These are phyloP conservation scores for Sycobia sp. DNA, from an alignment of 1,140 invertebrate species.

Conservation along the genomic window DNA sequence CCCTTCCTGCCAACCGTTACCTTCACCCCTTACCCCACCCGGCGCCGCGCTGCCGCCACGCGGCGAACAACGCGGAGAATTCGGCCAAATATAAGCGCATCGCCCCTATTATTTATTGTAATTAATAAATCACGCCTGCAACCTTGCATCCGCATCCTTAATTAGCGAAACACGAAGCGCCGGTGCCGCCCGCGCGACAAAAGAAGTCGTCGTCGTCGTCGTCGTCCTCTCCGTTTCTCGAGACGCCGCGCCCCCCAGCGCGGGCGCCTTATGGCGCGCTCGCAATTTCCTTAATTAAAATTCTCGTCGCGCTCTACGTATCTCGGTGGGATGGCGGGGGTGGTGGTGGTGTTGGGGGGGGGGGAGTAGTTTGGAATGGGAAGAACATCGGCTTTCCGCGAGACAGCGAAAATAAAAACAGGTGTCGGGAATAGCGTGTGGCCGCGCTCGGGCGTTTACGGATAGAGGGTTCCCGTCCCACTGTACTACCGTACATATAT, in stretches of 20 bases:
- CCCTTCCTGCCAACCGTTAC: too few relatives aligned
- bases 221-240: neutral
- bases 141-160: slow-evolving; percentile 3
- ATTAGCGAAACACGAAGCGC: slow-evolving; percentile 21
- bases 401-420: too few relatives aligned
- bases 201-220: slow-evolving; percentile 29
- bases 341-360: too few relatives aligned
- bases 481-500: too few relatives aligned
- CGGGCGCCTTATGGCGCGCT: neutral
- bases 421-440: too few relatives aligned
- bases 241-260: slow-evolving; percentile 5
- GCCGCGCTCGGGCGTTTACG: too few relatives aligned
- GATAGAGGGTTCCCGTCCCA: too few relatives aligned
- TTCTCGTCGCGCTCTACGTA: slow-evolving; percentile 19
- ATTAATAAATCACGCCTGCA: slow-evolving; percentile 25
- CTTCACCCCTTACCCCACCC: too few relatives aligned
- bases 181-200: neutral
- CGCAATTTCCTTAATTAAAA: slow-evolving; percentile 35
- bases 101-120: slow-evolving; percentile 1
- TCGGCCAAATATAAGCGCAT: neutral
- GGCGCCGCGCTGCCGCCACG: too few relatives aligned
- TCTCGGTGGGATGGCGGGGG: too few relatives aligned
- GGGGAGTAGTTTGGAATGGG: slow-evolving; percentile 11
- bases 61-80: neutral
- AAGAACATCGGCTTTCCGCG: too few relatives aligned